Percentiles rank a stretch among this genome's conserved stretches.
These are phyloP conservation scores for Euplexia lucipara DNA, from an alignment of 2,888 invertebrate species.

Conservation along the genomic window DNA sequence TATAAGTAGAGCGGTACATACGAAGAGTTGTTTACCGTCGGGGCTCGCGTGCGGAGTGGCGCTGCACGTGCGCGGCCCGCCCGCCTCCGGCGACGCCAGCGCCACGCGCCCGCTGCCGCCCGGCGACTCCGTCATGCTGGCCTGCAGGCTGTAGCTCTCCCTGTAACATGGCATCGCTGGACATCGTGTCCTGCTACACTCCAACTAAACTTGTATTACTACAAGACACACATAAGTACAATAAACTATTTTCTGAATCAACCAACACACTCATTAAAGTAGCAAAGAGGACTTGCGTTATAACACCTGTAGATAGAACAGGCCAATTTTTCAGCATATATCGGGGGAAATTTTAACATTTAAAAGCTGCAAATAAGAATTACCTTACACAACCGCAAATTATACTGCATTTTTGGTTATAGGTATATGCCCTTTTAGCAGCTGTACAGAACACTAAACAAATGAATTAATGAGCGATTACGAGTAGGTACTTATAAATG, in stretches of 20 bases:
- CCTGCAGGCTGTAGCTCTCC: conserved; percentile 92
- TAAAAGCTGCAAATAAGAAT: conserved; percentile 5
- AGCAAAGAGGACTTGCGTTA: neutral
- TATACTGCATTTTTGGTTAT: too few species aligned
- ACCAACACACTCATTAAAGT: conserved; percentile 1
- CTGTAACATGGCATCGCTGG: conserved; percentile 69
- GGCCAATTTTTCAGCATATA: conserved; percentile 7
- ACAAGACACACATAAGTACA: neutral
- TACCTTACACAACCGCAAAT: neutral
- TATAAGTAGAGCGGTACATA: conserved; percentile 85
- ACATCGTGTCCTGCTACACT: conserved; percentile 39
- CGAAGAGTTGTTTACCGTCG: conserved; percentile 89
- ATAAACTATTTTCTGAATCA: neutral
- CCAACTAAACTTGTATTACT: conserved; percentile 1
- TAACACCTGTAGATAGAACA: neutral
- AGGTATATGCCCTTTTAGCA: conserved; percentile 1
- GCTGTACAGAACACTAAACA: conserved; percentile 25
- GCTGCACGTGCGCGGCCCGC: conserved; percentile 76
- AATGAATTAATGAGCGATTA: conserved; percentile 44
- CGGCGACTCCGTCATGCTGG: conserved; percentile 91
- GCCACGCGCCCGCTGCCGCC: conserved; percentile 87
- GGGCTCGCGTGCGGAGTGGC: conserved; percentile 88
- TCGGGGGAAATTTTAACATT: neutral
- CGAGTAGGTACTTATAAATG: conserved; percentile 12
- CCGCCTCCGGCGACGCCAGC: conserved; percentile 91